These are phyloP conservation scores for Camponotus fellah DNA, from an alignment of 2,888 invertebrate genomes.

Conservation along the genomic window DNA sequence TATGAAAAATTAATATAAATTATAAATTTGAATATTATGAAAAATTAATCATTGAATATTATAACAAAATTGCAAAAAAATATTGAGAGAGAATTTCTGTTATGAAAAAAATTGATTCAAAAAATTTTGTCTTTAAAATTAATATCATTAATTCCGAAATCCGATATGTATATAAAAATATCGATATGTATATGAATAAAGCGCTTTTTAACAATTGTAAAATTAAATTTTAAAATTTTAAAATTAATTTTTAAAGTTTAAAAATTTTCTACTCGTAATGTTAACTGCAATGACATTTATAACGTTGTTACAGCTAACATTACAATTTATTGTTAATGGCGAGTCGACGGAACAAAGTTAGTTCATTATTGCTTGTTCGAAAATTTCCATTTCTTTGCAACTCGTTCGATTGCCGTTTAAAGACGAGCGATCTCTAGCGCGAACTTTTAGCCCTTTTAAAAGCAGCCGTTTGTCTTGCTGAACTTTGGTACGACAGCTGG, in stretches of 20 bases:
- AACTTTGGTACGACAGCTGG: constrained; percentile 66
- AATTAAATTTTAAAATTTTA: too few species aligned
- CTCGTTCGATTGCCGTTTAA: constrained; percentile 52
- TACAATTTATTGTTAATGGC: not conserved
- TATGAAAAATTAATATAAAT: not conserved
- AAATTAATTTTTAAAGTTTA: not conserved
- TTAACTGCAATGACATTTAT: not conserved
- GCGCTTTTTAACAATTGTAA: not conserved
- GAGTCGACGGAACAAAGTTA: constrained; percentile 49
- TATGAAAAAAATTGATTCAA: too few species aligned
- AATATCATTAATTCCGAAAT: not conserved
- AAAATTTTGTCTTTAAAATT: not conserved
- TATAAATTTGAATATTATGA: not conserved
- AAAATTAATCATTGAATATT: too few species aligned
- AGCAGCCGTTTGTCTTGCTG: constrained; percentile 58
- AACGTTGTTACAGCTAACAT: not conserved
- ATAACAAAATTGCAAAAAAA: not conserved
- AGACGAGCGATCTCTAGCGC: constrained; percentile 36
- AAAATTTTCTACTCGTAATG: not conserved
- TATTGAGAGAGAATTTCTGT: not conserved
- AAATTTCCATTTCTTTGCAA: constrained; percentile 48
- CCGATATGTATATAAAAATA: not conserved
- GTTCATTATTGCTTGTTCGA: constrained; percentile 55
- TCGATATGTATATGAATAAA: not conserved
- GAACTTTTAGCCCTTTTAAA: constrained; percentile 63